A percentile compares a stretch with the other conserved stretches of the same genome.
phyloP scores from a whole-genome alignment of 2,113 vertebrate genomes.

The Struthio camelus region DNA sequence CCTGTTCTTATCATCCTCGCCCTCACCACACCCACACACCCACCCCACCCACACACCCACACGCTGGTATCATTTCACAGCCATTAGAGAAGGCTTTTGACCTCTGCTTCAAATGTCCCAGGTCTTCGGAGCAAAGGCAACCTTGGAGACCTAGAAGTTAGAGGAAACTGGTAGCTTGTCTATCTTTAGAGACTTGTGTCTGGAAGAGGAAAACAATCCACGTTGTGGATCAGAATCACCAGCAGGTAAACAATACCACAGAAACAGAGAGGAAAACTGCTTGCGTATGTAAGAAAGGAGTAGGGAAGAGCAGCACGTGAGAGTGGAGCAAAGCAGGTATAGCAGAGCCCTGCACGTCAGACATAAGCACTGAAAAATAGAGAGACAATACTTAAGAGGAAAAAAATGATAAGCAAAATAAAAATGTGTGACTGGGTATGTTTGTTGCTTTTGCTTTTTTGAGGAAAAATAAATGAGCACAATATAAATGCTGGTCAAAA shows the following conservation, averaged over 20 bases:
- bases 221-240: neutral
- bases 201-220: neutral
- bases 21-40: neutral
- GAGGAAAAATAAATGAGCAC: neutral
- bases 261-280: neutral
- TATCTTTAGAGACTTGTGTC: neutral
- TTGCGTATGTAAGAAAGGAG: neutral
- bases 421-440: neutral
- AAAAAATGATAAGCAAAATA: neutral
- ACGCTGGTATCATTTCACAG: neutral
- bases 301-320: neutral
- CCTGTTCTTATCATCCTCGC: neutral
- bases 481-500: neutral
- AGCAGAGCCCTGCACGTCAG: neutral
- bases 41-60: neutral
- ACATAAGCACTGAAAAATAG: neutral
- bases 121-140: neutral
- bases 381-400: accelerated
- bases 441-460: neutral
- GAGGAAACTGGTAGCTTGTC: neutral
- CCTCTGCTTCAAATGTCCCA: neutral
- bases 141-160: neutral
- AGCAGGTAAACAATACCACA: accelerated
- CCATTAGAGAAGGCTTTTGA: neutral
- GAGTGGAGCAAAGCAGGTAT: neutral